Evolutionary conservation across 2,888 invertebrate genomes (phyloP).

Genomic region (Portevinia maculata): DNA sequence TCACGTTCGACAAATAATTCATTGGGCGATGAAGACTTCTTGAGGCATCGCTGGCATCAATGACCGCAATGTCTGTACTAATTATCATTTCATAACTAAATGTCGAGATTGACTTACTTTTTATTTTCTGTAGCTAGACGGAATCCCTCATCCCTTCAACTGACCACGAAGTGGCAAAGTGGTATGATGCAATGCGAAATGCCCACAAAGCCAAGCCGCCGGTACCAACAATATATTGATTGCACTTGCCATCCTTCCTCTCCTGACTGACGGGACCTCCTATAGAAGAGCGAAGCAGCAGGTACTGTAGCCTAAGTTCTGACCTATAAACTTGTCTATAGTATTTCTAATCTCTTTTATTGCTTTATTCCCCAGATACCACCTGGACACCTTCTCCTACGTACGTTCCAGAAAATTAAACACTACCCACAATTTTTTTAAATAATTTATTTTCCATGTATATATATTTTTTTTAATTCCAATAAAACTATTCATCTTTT

Average conservation of each 20-base stretch:
- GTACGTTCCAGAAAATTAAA: neutral
- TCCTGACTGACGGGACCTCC: too few species aligned
- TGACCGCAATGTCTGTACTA: too few species aligned
- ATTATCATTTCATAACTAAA: too few species aligned
- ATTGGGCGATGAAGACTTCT: too few species aligned
- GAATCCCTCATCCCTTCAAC: constrained; percentile 92
- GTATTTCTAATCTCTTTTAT: too few species aligned
- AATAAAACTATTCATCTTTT: constrained; percentile 23
- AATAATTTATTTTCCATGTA: constrained; percentile 22
- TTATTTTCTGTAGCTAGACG: constrained; percentile 90
- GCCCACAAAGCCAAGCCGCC: constrained; percentile 97
- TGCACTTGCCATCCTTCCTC: constrained; percentile 87
- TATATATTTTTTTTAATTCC: neutral
- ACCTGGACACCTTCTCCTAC: neutral
- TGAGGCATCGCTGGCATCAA: too few species aligned
- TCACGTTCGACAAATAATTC: too few species aligned
- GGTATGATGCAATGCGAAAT: constrained; percentile 92
- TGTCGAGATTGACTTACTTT: constrained; percentile 86
- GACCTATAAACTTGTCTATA: too few species aligned
- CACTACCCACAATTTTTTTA: neutral
- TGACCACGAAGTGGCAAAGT: constrained; percentile 91
- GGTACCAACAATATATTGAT: constrained; percentile 95
- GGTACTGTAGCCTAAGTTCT: too few species aligned
- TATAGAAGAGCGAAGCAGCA: too few species aligned
- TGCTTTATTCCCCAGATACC: too few species aligned